A percentile compares a stretch with the other conserved stretches of the same genome.
Evolutionary conservation across 1,140 invertebrate genomes (phyloP).

Genomic region (Aphelinus atriplicis): DNA sequence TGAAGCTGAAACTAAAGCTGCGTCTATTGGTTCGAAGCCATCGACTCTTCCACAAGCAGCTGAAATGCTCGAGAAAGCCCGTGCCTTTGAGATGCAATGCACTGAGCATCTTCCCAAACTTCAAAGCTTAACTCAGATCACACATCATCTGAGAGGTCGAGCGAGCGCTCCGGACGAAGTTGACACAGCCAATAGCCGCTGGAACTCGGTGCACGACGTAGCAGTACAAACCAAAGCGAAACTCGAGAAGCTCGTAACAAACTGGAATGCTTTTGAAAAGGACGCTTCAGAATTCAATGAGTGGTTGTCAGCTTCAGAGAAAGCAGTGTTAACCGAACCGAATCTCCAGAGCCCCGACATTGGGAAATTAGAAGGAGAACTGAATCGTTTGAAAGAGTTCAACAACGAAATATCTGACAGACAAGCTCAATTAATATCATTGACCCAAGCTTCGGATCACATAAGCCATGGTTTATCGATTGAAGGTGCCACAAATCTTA

Average conservation of each 20-base stretch:
- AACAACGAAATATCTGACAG: conserved; percentile 84
- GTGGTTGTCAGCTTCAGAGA: conserved; percentile 78
- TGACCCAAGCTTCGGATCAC: conserved; percentile 82
- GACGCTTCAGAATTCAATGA: conserved; percentile 77
- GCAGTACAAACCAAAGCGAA: conserved; percentile 79
- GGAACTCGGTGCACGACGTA: conserved; percentile 79
- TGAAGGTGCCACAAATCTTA: conserved; percentile 78
- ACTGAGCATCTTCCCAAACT: conserved; percentile 78
- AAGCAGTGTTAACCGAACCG: conserved; percentile 66
- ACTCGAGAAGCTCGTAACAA: conserved; percentile 79
- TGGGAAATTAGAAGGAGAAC: conserved; percentile 77
- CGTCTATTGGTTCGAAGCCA: conserved; percentile 76
- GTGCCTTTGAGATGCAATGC: conserved; percentile 78
- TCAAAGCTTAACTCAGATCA: conserved; percentile 77
- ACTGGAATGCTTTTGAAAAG: conserved; percentile 83
- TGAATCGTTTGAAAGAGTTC: conserved; percentile 78
- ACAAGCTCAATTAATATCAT: conserved; percentile 80
- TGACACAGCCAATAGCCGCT: conserved; percentile 82
- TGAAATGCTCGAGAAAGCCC: conserved; percentile 76
- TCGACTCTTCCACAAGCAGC: conserved; percentile 81
- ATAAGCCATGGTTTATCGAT: conserved; percentile 79
- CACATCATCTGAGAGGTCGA: conserved; percentile 77
- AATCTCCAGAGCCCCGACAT: conserved; percentile 74
- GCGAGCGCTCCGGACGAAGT: conserved; percentile 82
- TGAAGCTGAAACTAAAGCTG: conserved; percentile 81